Evolutionary conservation across 2,888 invertebrate genomes (phyloP), one percentile per base, ranked within the genome.

Genomic region (Lampropteryx suffumata): DNA sequence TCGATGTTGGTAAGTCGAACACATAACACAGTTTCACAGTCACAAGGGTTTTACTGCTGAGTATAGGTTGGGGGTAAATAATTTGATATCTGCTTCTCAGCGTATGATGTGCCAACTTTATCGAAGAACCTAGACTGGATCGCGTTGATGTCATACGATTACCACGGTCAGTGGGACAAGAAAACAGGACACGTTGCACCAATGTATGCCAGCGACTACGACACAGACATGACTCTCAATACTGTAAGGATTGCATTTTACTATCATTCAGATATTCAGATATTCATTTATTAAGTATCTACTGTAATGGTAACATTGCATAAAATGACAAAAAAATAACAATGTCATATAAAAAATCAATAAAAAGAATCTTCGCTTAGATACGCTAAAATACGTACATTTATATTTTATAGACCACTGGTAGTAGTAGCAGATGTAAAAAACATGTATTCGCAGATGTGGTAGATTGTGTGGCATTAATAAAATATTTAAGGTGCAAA

Each of bases 91-190:
- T 10, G 2, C 0, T 26, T 37, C 71, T 33, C 55, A 90, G 91
- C 82, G 0, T 97, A 97, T 71, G 95, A 97, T 68, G 94, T 97
- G 0, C 93, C 95, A 0, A 79, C 91, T 0, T 73, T 97, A n/a
- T 93, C 95, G 0, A 85, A 91, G 53, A 94, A 96, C 71, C 91
- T 97, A 52, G 96, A 97, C 76, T 97, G 97, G 96, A 96, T 98
- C 59, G 94, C 97, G 0, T 93, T 98, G 0, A 97, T 98, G 97
- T 93, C 96, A 0, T 97, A 97, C 71, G 97, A 98, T 71, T 97
- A 95, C 71, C 97, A 97, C 66, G 97, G 97, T 0, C 96, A 97
- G 69, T 97, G 97, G 97, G 97, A 97, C 69, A 96, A 96, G 77
- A 93, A 94, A 62, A 97, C 97, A 0, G 97, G 97, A 0, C 97